Conservation (phyloP, 2,888 invertebrate genomes). For the Drosophila falleni region DNA sequence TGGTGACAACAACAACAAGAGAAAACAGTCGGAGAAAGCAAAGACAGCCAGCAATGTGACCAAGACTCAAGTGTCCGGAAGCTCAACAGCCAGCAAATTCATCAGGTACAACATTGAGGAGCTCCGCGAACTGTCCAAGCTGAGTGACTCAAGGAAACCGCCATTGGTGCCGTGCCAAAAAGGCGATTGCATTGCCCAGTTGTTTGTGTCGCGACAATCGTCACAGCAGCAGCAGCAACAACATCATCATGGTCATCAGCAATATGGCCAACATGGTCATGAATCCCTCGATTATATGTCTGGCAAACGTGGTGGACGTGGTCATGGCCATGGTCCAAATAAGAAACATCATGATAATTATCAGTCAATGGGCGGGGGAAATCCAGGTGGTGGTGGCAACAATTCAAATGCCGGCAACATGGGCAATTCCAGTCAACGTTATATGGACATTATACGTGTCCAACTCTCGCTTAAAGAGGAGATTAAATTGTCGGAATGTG, state of each 20-base stretch:
- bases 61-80: not conserved
- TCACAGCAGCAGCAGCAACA: conserved; percentile 44
- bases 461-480: conserved; percentile 83
- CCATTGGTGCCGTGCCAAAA: conserved; percentile 80
- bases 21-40: conserved; percentile 12
- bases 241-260: conserved; percentile 69
- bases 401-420: conserved; percentile 37
- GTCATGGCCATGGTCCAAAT: conserved; percentile 53
- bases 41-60: not conserved
- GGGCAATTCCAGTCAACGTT: conserved; percentile 61
- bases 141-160: conserved; percentile 70
- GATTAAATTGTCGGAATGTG: conserved; percentile 82
- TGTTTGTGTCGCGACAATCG: conserved; percentile 77
- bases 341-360: conserved; percentile 75
- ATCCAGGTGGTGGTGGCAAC: conserved; percentile 26
- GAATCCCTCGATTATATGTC: conserved; percentile 77
- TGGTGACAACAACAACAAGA: conserved; percentile 29
- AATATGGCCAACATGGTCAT: conserved; percentile 78
- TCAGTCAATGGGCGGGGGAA: conserved; percentile 57
- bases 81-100: conserved; percentile 24
- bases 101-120: conserved; percentile 75
- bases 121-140: conserved; percentile 69
- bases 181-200: conserved; percentile 78
- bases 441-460: conserved; percentile 82
- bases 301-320: conserved; percentile 76